These are phyloP conservation scores for Sitobion miscanthi DNA, from an alignment of 1,140 invertebrate genomes.

Conservation along the genomic window DNA sequence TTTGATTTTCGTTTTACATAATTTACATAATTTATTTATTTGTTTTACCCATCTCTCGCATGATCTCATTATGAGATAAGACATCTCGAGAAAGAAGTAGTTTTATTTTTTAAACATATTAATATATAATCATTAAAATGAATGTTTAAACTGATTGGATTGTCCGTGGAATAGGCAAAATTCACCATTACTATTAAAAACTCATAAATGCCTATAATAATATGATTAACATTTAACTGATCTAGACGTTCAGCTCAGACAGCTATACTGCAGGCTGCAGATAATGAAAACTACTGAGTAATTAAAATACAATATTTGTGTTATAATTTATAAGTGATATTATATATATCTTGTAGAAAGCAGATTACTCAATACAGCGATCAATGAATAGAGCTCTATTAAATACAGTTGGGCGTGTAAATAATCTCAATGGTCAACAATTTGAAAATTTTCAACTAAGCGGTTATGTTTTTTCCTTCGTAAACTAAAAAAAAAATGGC, in stretches of 20 bases:
- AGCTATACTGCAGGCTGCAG: background rate
- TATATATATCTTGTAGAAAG: background rate
- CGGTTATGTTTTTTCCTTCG: background rate
- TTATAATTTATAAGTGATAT: background rate
- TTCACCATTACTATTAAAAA: background rate
- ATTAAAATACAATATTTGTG: background rate
- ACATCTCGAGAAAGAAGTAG: too few species aligned
- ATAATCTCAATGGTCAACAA: background rate
- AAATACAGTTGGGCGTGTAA: background rate
- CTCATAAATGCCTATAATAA: background rate
- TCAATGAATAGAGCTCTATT: background rate
- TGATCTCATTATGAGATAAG: too few species aligned
- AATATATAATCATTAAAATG: background rate
- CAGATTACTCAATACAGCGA: background rate
- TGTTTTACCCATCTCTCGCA: too few species aligned
- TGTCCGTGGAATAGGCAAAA: background rate
- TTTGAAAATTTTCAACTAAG: background rate
- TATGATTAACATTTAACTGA: background rate
- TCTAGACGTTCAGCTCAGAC: background rate
- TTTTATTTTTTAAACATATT: too few species aligned
- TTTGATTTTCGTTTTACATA: too few species aligned
- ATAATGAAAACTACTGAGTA: background rate
- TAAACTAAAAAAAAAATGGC: background rate
- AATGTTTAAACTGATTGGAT: background rate
- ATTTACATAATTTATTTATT: too few species aligned